phyloP scores from a whole-genome alignment of 2,888 invertebrate genomes.

The Cerastis leucographa region DNA sequence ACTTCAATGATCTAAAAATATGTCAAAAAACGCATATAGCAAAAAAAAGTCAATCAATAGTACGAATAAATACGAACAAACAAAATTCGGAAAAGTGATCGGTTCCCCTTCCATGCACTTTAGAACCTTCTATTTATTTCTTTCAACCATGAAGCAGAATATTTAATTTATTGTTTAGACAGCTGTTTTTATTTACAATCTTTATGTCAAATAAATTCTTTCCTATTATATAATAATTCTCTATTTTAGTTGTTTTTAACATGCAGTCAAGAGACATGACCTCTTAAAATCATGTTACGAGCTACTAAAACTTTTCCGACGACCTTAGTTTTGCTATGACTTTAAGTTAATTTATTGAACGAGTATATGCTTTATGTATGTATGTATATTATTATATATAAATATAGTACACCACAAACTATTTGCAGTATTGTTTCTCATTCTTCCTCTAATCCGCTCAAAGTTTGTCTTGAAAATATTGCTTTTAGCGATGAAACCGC shows the following conservation, averaged over 20 bases:
- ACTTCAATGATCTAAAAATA: too few species aligned
- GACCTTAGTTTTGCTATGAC: constrained; percentile 1
- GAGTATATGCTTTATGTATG: background rate
- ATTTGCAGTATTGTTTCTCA: too few species aligned
- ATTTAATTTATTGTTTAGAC: background rate
- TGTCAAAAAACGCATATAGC: too few species aligned
- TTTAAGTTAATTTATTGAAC: background rate
- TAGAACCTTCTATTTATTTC: background rate
- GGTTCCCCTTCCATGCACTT: background rate
- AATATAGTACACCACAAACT: too few species aligned
- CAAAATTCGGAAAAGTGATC: too few species aligned
- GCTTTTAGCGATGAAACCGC: too few species aligned
- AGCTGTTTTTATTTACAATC: constrained; percentile 2
- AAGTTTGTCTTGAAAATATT: too few species aligned
- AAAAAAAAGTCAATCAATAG: too few species aligned
- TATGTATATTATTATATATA: too few species aligned
- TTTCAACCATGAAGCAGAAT: background rate
- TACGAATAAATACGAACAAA: too few species aligned
- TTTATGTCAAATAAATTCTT: background rate
- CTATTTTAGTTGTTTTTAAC: constrained; percentile 19
- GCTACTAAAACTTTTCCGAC: constrained; percentile 9
- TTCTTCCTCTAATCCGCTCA: too few species aligned
- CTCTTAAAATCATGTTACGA: constrained; percentile 18
- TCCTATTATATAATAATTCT: background rate
- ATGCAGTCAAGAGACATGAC: constrained; percentile 27